Conservation (phyloP, 2,113 vertebrate species). For the Labeo catla region DNA sequence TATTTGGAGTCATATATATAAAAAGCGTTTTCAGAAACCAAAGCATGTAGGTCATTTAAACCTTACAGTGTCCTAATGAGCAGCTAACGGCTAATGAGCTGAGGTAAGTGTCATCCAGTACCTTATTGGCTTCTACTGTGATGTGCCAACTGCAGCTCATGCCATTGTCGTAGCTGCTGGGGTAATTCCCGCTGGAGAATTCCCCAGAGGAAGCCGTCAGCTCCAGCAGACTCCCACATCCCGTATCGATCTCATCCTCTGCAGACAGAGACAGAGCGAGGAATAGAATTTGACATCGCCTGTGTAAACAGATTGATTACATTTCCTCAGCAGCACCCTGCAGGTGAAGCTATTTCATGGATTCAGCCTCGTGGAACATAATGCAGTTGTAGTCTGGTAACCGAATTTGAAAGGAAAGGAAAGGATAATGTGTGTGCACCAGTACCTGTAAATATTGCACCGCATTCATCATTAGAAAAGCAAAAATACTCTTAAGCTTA, state of each 20-base stretch:
- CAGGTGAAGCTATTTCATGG: slow-evolving; percentile 13
- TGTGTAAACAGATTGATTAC: slow-evolving; percentile 40
- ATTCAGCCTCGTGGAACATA: neutral
- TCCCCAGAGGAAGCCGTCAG: slow-evolving; percentile 69
- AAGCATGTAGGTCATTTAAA: slow-evolving; percentile 4
- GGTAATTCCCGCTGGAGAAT: slow-evolving; percentile 76
- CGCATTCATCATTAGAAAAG: neutral
- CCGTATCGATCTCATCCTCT: slow-evolving; percentile 52
- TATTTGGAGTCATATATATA: too few species aligned
- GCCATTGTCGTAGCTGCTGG: slow-evolving; percentile 72
- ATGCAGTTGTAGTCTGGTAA: neutral
- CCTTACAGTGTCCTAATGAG: neutral
- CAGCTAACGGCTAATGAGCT: neutral
- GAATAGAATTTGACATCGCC: slow-evolving; percentile 18
- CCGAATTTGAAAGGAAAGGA: neutral
- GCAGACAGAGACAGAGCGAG: neutral
- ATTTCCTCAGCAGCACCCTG: slow-evolving; percentile 4
- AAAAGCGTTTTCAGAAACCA: neutral
- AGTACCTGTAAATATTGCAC: neutral
- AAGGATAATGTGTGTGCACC: neutral
- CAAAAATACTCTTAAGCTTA: neutral
- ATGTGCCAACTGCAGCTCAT: slow-evolving; percentile 76
- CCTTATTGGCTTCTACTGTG: slow-evolving; percentile 75
- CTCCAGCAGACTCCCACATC: slow-evolving; percentile 67
- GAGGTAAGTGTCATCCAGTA: slow-evolving; percentile 54